phyloP scores from a whole-genome alignment of 2,113 vertebrate genomes.

The Taxidea taxus region DNA sequence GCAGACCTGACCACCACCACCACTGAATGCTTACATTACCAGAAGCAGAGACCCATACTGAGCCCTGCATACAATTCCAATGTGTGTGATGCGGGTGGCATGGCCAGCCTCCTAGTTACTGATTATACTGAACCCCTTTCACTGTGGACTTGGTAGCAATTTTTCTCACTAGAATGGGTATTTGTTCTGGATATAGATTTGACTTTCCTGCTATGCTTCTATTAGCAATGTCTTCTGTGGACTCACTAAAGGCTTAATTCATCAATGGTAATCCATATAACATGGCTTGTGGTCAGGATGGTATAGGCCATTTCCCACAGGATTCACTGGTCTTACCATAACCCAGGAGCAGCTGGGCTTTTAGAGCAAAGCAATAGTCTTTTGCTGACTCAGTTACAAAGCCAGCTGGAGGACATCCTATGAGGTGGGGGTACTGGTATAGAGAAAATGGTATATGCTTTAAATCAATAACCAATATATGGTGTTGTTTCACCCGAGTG shows the following conservation, averaged over 20 bases:
- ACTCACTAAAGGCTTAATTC: not conserved
- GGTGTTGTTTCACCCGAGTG: not conserved
- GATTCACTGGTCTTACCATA: not conserved
- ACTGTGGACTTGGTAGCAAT: not conserved
- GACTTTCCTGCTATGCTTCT: not conserved
- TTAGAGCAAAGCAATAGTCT: not conserved
- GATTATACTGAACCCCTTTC: not conserved
- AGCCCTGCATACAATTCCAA: not conserved
- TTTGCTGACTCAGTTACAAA: not conserved
- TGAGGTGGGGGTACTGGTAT: not conserved
- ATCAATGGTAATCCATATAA: not conserved
- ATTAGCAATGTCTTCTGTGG: not conserved
- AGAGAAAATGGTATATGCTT: not conserved
- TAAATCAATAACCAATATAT: not conserved
- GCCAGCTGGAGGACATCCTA: not conserved
- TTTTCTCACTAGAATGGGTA: not conserved
- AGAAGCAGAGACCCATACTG: not conserved
- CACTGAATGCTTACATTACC: not conserved
- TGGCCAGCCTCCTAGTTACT: not conserved
- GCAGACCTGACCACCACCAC: not conserved
- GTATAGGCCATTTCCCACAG: not conserved
- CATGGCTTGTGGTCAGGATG: not conserved
- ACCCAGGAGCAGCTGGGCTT: not conserved
- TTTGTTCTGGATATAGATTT: not conserved
- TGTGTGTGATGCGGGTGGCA: accelerated